Percentiles rank a stretch among this genome's conserved stretches.
These are phyloP conservation scores for Drosophila insularis DNA, from an alignment of 1,140 invertebrate genomes.

Conservation along the genomic window DNA sequence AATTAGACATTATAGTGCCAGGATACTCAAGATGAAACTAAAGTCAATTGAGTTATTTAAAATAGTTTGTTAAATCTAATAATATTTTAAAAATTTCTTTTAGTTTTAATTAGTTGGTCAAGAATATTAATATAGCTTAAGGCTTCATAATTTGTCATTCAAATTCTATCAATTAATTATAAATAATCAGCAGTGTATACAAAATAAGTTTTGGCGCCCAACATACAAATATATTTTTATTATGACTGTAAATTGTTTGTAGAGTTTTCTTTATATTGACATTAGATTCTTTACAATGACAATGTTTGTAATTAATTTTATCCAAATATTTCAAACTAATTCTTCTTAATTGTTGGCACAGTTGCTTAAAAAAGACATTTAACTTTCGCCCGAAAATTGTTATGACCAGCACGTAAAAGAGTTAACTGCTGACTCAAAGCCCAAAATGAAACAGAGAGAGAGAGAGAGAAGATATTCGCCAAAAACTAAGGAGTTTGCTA, in stretches of 20 bases:
- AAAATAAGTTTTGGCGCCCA: too few relatives aligned
- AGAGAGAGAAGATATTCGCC: background rate
- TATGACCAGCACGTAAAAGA: constrained; percentile 54
- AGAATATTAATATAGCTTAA: too few relatives aligned
- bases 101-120: too few relatives aligned
- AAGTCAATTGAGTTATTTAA: too few relatives aligned
- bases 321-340: background rate
- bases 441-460: background rate
- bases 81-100: too few relatives aligned
- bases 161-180: too few relatives aligned
- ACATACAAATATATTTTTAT: too few relatives aligned
- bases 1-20: background rate
- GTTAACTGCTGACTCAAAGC: constrained; percentile 35
- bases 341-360: constrained; percentile 18
- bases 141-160: too few relatives aligned
- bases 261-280: background rate
- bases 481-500: constrained; percentile 40
- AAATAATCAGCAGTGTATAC: too few relatives aligned
- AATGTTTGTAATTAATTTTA: background rate
- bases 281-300: background rate
- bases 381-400: constrained; percentile 23
- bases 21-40: background rate
- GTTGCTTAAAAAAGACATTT: constrained; percentile 53
- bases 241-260: background rate
- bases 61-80: too few relatives aligned